Evolutionary conservation across 2,888 invertebrate genomes (phyloP).

Genomic region (Eulithis testata): DNA sequence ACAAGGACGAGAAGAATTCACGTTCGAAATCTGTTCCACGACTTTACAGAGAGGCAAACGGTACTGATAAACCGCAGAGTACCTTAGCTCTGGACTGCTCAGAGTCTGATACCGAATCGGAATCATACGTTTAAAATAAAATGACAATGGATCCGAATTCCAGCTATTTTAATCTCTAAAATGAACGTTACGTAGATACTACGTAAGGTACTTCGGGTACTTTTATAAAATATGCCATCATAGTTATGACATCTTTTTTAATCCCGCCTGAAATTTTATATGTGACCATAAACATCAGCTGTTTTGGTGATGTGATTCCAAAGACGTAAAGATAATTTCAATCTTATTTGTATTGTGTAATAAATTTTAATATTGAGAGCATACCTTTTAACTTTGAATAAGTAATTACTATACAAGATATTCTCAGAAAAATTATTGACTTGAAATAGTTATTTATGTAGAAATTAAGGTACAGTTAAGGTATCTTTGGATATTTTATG

Average conservation of each 20-base stretch:
- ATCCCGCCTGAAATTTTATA: constrained; percentile 78
- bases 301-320: constrained; percentile 84
- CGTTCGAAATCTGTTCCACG: constrained; percentile 79
- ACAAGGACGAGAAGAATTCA: constrained; percentile 81
- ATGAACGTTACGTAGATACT: constrained; percentile 34
- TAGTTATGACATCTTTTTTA: constrained; percentile 52
- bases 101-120: constrained; percentile 81
- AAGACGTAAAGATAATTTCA: constrained; percentile 82
- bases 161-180: constrained; percentile 17
- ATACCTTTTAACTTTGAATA: constrained; percentile 44
- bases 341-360: constrained; percentile 62
- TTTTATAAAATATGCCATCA: constrained; percentile 37
- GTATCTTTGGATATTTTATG: constrained; percentile 27
- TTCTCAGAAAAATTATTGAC: constrained; percentile 37
- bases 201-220: constrained; percentile 32
- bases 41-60: constrained; percentile 72
- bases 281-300: constrained; percentile 81
- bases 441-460: constrained; percentile 40
- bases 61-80: constrained; percentile 66
- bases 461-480: constrained; percentile 23
- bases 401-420: constrained; percentile 31
- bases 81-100: constrained; percentile 75
- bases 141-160: constrained; percentile 28
- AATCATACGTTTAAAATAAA: constrained; percentile 73
- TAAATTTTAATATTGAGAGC: constrained; percentile 46